Percentiles rank a stretch among this genome's conserved stretches.
Evolutionary conservation across 2,888 invertebrate genomes (phyloP).

Genomic region (Ernsta delagoae): DNA sequence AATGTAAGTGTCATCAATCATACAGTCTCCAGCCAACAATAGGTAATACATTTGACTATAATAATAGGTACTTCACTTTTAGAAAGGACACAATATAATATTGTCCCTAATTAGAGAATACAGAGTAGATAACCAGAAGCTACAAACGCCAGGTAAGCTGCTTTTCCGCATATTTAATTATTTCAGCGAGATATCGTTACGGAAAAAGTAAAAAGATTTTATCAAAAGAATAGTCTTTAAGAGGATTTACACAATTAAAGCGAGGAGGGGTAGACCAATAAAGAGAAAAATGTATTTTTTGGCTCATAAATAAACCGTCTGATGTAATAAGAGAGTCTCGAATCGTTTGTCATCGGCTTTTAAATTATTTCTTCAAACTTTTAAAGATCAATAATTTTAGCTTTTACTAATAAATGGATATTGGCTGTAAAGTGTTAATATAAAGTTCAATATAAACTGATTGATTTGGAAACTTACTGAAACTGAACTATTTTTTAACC

Average conservation of each 20-base stretch:
- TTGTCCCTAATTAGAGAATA: slow-evolving; percentile 45
- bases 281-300: slow-evolving; percentile 39
- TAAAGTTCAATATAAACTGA: neutral
- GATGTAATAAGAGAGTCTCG: slow-evolving; percentile 26
- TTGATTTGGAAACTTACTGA: too few species aligned
- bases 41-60: too few species aligned
- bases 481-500: too few species aligned
- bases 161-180: slow-evolving; percentile 64
- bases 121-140: slow-evolving; percentile 45
- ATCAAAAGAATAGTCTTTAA: slow-evolving; percentile 65
- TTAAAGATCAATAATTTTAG: neutral
- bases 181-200: slow-evolving; percentile 55
- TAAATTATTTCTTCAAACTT: neutral
- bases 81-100: neutral
- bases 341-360: slow-evolving; percentile 4
- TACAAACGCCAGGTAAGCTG: slow-evolving; percentile 58
- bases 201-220: slow-evolving; percentile 60
- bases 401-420: neutral
- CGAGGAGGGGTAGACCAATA: slow-evolving; percentile 50
- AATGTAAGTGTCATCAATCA: too few species aligned
- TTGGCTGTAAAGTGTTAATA: neutral
- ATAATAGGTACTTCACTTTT: too few species aligned
- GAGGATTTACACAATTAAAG: slow-evolving; percentile 79
- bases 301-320: slow-evolving; percentile 40
- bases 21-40: too few species aligned